Evolutionary conservation across 2,113 vertebrate genomes (phyloP), one percentile per base, ranked within the genome.

Genomic region (Lucifuga dentata): DNA sequence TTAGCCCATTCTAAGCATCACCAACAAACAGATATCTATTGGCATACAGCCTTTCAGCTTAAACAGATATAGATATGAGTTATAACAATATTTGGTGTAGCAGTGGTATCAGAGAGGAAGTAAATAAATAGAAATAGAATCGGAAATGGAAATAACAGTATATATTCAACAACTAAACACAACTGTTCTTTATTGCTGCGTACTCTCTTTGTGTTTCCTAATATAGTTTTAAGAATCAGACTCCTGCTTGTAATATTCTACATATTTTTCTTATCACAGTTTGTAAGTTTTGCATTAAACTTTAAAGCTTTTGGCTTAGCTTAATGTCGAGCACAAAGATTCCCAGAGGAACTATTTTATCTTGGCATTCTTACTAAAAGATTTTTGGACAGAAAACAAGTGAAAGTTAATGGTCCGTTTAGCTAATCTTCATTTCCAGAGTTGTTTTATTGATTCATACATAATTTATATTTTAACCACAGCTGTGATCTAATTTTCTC

Each of bases 101-200:
- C 1, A 24, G 13, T 40, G 11, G 11, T 64, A 69, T 81, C 17
- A 64, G 40, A 45, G n/a, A 35, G 8, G n/a, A 29, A 29, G 7
- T 29, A 29, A 29, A 29, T 29, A 29, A n/a, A n/a, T n/a, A n/a
- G n/a, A n/a, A n/a, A n/a, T n/a, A n/a, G n/a, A n/a, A n/a, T n/a
- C n/a, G n/a, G n/a, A n/a, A n/a, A n/a, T n/a, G n/a, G 26, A 29
- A 29, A 29, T 29, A 5, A 29, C 7, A 29, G 26, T 29, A 29
- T 29, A 29, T 3, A 7, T 29, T 3, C 26, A 29, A 5, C 26
- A 29, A 29, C n/a, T 38, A 45, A 60, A 66, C 68, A 55, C 7
- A 44, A 73, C 45, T 29, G 35, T 80, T 67, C 51, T 66, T n/a
- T 29, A 29, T 29, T 29, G 3, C 3, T 29, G 26, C 7, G 26